These are phyloP conservation scores for Oscheius sp. DNA, from an alignment of 2,888 invertebrate genomes.

Conservation along the genomic window DNA sequence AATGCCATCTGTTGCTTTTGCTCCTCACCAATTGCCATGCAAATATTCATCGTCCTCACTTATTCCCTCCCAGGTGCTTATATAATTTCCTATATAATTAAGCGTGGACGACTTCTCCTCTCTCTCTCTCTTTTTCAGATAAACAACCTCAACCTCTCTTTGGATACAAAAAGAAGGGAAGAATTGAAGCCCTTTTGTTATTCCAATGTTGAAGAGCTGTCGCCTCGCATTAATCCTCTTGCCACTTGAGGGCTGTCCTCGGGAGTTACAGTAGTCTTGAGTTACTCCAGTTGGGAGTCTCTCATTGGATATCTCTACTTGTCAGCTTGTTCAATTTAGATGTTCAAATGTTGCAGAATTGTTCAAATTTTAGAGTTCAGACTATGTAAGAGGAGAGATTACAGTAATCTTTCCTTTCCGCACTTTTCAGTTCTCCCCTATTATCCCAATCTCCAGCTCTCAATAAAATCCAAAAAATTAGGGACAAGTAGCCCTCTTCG, in stretches of 20 bases:
- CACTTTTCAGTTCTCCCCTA: not conserved
- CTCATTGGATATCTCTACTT: not conserved
- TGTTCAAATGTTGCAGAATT: too few species aligned
- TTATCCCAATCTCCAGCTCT: not conserved
- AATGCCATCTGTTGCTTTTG: constrained; percentile 13
- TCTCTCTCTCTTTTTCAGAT: not conserved
- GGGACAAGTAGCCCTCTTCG: too few species aligned
- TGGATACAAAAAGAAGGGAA: not conserved
- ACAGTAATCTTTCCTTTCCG: not conserved
- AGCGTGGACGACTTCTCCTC: too few species aligned
- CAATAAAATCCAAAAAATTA: too few species aligned
- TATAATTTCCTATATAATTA: too few species aligned
- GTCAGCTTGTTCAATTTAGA: not conserved
- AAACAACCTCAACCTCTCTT: not conserved
- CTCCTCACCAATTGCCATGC: constrained; percentile 1
- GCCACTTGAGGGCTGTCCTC: constrained; percentile 4
- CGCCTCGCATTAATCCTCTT: constrained; percentile 27
- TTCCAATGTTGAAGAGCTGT: constrained; percentile 32
- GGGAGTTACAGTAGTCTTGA: constrained; percentile 22
- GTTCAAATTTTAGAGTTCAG: too few species aligned
- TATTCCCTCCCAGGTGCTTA: constrained; percentile 10
- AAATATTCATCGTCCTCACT: constrained; percentile 12
- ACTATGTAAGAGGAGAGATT: too few species aligned
- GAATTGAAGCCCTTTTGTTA: constrained; percentile 20
- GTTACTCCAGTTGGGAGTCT: not conserved